Conservation (phyloP, 2,888 invertebrate species). For the Palloptera scutellata region DNA sequence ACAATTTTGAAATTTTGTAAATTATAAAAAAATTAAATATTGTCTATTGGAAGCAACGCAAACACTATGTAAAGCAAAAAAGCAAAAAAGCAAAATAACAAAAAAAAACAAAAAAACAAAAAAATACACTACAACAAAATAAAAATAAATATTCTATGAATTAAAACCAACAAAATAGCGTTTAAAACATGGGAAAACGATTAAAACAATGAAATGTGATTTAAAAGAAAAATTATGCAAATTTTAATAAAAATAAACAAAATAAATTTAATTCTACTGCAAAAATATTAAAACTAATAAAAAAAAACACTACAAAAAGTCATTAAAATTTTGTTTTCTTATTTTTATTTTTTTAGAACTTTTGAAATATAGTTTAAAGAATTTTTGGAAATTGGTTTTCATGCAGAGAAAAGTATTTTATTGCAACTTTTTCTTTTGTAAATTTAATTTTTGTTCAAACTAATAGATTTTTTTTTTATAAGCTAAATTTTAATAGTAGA, state of each 20-base stretch:
- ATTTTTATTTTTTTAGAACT: not conserved
- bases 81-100: slow-evolving; percentile 33
- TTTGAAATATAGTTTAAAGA: too few relatives aligned
- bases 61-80: slow-evolving; percentile 24
- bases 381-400: too few relatives aligned
- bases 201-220: slow-evolving; percentile 61
- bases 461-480: slow-evolving; percentile 1
- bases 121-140: slow-evolving; percentile 35
- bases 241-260: not conserved
- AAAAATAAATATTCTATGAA: slow-evolving; percentile 30
- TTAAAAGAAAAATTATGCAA: slow-evolving; percentile 35
- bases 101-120: slow-evolving; percentile 35
- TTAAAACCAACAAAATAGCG: slow-evolving; percentile 22
- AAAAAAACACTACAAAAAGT: slow-evolving; percentile 33
- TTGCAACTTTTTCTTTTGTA: not conserved
- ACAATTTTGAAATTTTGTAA: too few relatives aligned
- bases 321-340: too few relatives aligned
- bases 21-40: too few relatives aligned
- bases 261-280: slow-evolving; percentile 21
- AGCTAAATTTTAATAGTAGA: slow-evolving; percentile 10
- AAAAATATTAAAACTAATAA: slow-evolving; percentile 48
- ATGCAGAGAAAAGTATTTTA: too few relatives aligned
- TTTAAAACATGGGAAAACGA: slow-evolving; percentile 29
- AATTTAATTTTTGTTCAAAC: slow-evolving; percentile 16
- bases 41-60: slow-evolving; percentile 21